Base-by-base conservation (phyloP, 2,797 vertebrate genomes). In the Molothrus ater region DNA sequence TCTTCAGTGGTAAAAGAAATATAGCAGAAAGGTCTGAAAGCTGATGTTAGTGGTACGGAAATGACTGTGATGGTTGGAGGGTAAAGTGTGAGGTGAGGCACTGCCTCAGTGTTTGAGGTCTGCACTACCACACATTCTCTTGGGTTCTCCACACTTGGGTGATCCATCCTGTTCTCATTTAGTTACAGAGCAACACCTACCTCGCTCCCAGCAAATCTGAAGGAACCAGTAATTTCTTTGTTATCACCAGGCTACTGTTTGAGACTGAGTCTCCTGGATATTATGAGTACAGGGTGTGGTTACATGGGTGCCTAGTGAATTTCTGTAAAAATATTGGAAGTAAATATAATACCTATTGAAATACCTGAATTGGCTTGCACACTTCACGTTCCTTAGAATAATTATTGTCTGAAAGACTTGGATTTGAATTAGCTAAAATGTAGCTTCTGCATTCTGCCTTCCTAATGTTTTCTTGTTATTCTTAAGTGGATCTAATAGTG, bases 101-200 rank as follows among this genome's bases (percentile, higher is more conserved):
- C 0, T 0, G 1, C 28, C 71, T 84, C 42, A 15, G 1, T 4
- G 0, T 56, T 81, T n/a, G 54, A 65, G 18, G 28, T 42, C 8
- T 18, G 1, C 29, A 5, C 50, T 50, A 34, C 13, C n/a, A 9
- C 22, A 25, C 3, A 1, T 81, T 75, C 47, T 61, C 28, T 26
- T 75, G 68, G 5, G 0, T 70, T 79, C 54, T 57, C 10, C 22
- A 11, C 14, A 5, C 19, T 63, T 70, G 6, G 26, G 38, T 71
- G 47, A 48, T 59, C 50, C 7, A 1, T 68, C 26, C 32, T 78
- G 2, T 54, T 89, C 20, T 47, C 8, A 7, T 6, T 57, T 28
- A 65, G 29, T 54, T 65, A 13, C 65, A 80, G 43, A 26, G 53
- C 34, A 80, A 10, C 10, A 32, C 51, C 32, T 83, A 32, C 47